Evolutionary conservation across 2,888 invertebrate genomes (phyloP).

Genomic region (Calameuta idolon): DNA sequence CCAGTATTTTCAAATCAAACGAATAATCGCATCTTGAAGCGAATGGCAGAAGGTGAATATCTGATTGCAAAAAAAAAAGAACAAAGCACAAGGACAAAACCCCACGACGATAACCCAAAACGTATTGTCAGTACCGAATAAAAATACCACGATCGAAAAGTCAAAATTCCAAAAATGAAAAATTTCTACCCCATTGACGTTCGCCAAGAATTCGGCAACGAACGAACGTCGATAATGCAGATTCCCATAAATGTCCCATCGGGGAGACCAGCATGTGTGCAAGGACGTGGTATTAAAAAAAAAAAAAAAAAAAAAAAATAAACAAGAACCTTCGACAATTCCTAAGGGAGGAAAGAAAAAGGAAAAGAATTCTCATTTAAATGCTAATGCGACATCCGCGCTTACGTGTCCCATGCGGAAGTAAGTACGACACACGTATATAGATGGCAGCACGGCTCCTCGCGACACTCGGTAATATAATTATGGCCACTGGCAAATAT

Average conservation of each 20-base stretch:
- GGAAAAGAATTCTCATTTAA: slow-evolving; percentile 1
- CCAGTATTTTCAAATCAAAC: not conserved
- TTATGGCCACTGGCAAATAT: slow-evolving; percentile 34
- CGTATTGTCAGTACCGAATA: not conserved
- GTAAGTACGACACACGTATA: not conserved
- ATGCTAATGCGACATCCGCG: slow-evolving; percentile 10
- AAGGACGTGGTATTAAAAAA: not conserved
- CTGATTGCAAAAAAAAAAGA: not conserved
- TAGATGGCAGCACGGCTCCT: too few species aligned
- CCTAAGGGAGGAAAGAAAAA: not conserved
- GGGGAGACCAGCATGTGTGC: not conserved
- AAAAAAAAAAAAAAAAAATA: not conserved
- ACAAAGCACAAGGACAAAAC: not conserved
- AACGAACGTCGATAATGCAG: too few species aligned
- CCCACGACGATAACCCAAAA: not conserved
- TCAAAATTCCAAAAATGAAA: not conserved
- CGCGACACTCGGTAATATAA: slow-evolving; percentile 8
- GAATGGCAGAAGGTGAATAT: not conserved
- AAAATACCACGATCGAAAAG: not conserved
- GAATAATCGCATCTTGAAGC: not conserved
- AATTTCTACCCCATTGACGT: not conserved
- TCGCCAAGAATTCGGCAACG: too few species aligned
- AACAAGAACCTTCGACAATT: not conserved
- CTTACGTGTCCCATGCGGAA: not conserved
- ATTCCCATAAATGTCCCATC: not conserved